Evolutionary conservation across 1,140 invertebrate genomes (phyloP), one percentile per base, ranked within the genome.

Genomic region (Limonius californicus): DNA sequence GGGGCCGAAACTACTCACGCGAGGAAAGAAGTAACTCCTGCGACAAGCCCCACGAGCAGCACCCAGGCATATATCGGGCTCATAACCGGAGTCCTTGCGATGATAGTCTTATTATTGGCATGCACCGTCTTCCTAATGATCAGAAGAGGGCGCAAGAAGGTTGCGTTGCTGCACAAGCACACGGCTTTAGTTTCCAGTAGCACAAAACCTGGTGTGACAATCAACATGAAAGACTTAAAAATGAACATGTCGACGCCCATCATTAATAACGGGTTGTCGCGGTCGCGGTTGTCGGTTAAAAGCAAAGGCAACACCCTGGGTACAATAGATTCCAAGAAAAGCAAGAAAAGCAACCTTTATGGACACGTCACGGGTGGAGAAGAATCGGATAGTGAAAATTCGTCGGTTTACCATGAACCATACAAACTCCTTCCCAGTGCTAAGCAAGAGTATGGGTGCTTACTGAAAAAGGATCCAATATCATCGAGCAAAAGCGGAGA

Each of bases 61-160:
- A 75, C 85, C 0, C 82, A 85, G 74, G 84, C 88, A 0, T 90
- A 90, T 70, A 89, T 94, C 23, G 90, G 90, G 0, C 80, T 93
- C 30, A 86, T 91, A 18, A 91, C 90, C 55, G 91, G 90, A 0
- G 86, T 87, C 0, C 72, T 94, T 42, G 90, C 89, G 0, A 85
- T 90, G 57, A 81, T 89, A 1, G 83, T 87, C 0, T 76, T 91
- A 0, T 77, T 90, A 1, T 72, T 87, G n/a, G 85, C 84, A 2
- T 85, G 86, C 68, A 87, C 84, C 8, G 81, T 87, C 1, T 82
- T 89, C 21, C 81, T 92, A 57, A 83, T 90, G 74, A 83, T 88
- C 6, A 80, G 90, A 19, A 79, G 89, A 12, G 87, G 87, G 6
- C 80, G 87, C 16, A 85, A 89, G 67, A 89, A 89, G 63, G 70